These are phyloP conservation scores for Megaceryle maxima DNA, from an alignment of 2,113 vertebrate genomes.

Conservation along the genomic window DNA sequence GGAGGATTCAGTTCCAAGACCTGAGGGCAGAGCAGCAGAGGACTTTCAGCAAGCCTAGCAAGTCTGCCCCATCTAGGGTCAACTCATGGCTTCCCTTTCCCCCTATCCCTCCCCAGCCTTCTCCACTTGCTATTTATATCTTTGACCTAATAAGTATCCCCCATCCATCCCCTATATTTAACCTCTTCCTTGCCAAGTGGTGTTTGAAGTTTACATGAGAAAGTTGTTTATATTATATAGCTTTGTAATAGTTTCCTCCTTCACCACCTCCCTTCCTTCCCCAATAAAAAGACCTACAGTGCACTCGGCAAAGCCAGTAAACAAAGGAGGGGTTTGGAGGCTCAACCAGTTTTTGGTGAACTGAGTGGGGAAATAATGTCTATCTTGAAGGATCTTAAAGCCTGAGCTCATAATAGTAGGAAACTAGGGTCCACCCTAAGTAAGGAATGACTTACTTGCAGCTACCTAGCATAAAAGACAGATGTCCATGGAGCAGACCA, in stretches of 20 bases:
- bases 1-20: background rate
- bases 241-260: slow-evolving; percentile 54
- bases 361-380: background rate
- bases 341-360: slow-evolving; percentile 33
- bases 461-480: background rate
- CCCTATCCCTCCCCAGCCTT: background rate
- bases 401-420: slow-evolving; percentile 51
- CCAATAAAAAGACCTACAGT: background rate
- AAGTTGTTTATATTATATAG: slow-evolving; percentile 49
- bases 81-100: background rate
- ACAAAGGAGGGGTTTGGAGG: slow-evolving; percentile 28
- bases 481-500: background rate
- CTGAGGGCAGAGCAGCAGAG: background rate
- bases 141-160: background rate
- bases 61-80: background rate
- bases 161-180: background rate
- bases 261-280: slow-evolving; percentile 59
- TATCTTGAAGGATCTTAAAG: background rate
- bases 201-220: background rate
- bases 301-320: background rate
- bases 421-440: slow-evolving; percentile 19
- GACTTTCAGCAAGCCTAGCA: background rate
- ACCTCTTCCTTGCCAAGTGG: background rate
- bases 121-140: background rate
- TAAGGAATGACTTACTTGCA: background rate